Evolutionary conservation across 2,888 invertebrate species (phyloP), one percentile per base, ranked within the genome.

Genomic region (Sturmia bella): DNA sequence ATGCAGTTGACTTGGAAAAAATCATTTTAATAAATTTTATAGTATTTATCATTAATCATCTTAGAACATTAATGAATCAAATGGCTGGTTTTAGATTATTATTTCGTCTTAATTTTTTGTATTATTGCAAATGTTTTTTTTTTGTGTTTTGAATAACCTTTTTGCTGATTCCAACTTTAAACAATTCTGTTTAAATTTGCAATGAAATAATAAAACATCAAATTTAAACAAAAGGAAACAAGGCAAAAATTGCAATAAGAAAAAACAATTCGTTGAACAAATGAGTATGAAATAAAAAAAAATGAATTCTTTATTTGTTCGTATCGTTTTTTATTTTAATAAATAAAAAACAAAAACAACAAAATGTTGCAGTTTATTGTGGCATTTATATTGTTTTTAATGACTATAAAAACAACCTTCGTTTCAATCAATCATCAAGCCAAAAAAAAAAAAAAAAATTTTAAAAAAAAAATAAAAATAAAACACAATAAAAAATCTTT

Each of bases 361-460:
- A 24, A 32, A 32, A 57, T 61, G 32, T 68, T 76, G 75, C 68
- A 76, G 32, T 76, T 76, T 61, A 76, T 68, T 68, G 69, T 69
- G 57, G 66, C 66, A 75, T 75, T 75, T 66, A 48, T 75, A 52
- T 76, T 69, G 12, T 59, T 68, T 75, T 68, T 59, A 59, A 56
- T 37, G 56, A 39, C 45, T 24, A n/a, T 64, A 56, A 48, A 56
- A 48, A 27, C 50, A 74, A 56, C 63, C 63, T 61, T 45, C 43
- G n/a, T 45, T 73, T 66, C 45, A 57, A 78, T 70, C 77, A 78
- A 78, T 75, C 75, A 75, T 75, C 41, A 57, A 37, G 19, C 43
- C 57, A 64, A 52, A 61, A 27, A 15, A 24, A 17, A 50, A 45
- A 37, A 27, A 17, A 24, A 45, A 59, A 7, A 41, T 27, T 27